A percentile compares a stretch with the other conserved stretches of the same genome.
Evolutionary conservation across 2,797 vertebrate species (phyloP).

Genomic region (Lepus oiostolus): DNA sequence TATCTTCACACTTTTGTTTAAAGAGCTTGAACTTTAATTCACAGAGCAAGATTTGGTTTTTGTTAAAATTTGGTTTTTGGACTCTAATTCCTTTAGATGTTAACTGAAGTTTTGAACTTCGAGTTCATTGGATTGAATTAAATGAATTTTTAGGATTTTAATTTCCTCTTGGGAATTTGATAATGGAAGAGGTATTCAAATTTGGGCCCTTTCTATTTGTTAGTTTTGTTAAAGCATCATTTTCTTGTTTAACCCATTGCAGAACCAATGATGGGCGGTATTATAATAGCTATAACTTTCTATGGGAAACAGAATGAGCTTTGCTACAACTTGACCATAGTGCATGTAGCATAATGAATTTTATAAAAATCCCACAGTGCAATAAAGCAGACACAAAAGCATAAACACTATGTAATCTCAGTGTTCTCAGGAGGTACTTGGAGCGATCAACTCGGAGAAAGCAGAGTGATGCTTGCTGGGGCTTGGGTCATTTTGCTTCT

Average conservation of each 20-base stretch:
- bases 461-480: not conserved
- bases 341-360: not conserved
- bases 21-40: not conserved
- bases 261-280: not conserved
- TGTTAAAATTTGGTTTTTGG: not conserved
- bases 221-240: not conserved
- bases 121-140: not conserved
- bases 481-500: not conserved
- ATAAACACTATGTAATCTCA: not conserved
- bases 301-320: not conserved
- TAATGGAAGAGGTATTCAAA: not conserved
- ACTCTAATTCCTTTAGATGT: not conserved
- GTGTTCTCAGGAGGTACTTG: not conserved
- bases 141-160: slow-evolving; percentile 2
- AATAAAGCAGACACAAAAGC: not conserved
- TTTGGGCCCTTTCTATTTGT: not conserved
- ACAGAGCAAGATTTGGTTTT: not conserved
- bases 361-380: not conserved
- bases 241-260: not conserved
- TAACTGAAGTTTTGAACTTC: not conserved
- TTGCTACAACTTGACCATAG: slow-evolving; percentile 14
- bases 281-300: not conserved
- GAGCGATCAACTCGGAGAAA: not conserved
- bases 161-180: not conserved
- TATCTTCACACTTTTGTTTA: not conserved